Evolutionary conservation across 2,888 invertebrate genomes (phyloP).

Genomic region (Pecten maximus): DNA sequence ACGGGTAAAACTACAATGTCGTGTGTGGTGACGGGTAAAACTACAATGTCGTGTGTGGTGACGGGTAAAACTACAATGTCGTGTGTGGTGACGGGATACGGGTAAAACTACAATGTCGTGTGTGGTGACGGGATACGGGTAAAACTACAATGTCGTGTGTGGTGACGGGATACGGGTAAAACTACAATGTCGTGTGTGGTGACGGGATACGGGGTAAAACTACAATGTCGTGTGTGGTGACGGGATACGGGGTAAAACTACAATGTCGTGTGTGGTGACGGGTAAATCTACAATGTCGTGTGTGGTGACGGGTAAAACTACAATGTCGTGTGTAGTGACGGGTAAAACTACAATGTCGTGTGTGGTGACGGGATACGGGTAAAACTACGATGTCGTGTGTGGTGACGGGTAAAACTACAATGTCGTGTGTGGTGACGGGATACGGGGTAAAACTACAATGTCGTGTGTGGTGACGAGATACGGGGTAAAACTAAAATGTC

Average conservation of each 20-base stretch:
- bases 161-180: neutral
- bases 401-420: too few relatives aligned
- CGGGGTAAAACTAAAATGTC: too few relatives aligned
- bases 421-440: too few relatives aligned
- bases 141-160: neutral
- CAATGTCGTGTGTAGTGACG: neutral
- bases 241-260: neutral
- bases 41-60: too few relatives aligned
- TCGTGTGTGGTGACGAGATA: too few relatives aligned
- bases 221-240: neutral
- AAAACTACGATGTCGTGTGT: neutral
- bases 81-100: neutral
- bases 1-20: too few relatives aligned
- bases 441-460: too few relatives aligned
- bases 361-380: neutral
- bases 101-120: neutral
- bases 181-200: neutral
- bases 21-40: neutral
- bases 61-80: neutral
- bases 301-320: neutral
- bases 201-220: neutral
- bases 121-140: neutral
- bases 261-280: neutral
- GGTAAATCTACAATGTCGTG: neutral
- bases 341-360: neutral